These are phyloP conservation scores for Petrophora chlorosata DNA, from an alignment of 2,888 invertebrate species.

Conservation along the genomic window DNA sequence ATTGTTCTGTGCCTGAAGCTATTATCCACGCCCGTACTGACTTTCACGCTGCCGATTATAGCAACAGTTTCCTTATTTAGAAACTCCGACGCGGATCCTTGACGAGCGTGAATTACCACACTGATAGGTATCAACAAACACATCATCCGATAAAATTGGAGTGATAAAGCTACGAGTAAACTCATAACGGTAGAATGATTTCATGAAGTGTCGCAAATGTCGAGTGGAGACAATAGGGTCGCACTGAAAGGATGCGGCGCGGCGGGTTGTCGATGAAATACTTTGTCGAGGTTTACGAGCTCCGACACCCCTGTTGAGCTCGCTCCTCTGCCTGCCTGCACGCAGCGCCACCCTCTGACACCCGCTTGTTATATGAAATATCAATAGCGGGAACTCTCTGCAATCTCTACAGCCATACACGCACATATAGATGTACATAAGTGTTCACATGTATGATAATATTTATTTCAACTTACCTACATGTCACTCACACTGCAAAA, in stretches of 20 bases:
- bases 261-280: constrained; percentile 72
- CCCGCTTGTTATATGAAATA: constrained; percentile 73
- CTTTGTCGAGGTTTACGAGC: constrained; percentile 76
- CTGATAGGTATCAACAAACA: constrained; percentile 21
- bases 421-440: constrained; percentile 5
- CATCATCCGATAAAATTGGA: constrained; percentile 47
- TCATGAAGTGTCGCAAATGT: constrained; percentile 74
- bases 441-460: constrained; percentile 2
- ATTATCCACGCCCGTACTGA: constrained; percentile 77
- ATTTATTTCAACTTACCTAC: constrained; percentile 7
- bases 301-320: constrained; percentile 60
- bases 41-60: constrained; percentile 76
- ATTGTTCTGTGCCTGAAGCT: constrained; percentile 74
- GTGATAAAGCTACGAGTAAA: constrained; percentile 45
- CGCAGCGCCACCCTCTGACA: constrained; percentile 54
- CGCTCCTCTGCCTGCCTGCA: constrained; percentile 52
- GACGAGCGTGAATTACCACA: constrained; percentile 30
- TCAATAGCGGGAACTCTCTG: constrained; percentile 56
- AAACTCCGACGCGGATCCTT: constrained; percentile 46
- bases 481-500: neutral
- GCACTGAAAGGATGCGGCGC: constrained; percentile 53
- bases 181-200: constrained; percentile 70
- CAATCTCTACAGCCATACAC: constrained; percentile 32
- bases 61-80: constrained; percentile 72
- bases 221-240: constrained; percentile 71